These are phyloP conservation scores for Parazoanthus darwini DNA, from an alignment of 92 coral and sea anemone species.

Conservation along the genomic window DNA sequence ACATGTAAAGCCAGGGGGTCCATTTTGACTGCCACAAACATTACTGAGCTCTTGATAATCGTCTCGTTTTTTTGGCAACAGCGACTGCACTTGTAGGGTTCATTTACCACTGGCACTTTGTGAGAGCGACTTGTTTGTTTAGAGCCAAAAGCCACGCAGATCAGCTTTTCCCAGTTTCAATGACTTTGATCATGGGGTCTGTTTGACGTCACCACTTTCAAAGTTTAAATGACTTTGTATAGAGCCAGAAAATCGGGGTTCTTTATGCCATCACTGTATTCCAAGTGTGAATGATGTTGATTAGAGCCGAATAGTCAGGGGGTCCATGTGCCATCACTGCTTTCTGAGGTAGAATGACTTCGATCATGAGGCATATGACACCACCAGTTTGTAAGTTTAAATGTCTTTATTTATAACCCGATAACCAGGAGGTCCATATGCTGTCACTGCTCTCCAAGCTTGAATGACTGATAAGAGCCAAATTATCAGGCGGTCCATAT, in stretches of 20 bases:
- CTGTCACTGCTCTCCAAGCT: background rate
- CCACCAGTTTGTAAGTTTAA: background rate
- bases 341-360: background rate
- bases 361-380: background rate
- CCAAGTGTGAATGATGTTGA: too few relatives aligned
- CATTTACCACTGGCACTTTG: background rate
- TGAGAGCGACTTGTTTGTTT: background rate
- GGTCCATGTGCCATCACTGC: background rate
- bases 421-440: background rate
- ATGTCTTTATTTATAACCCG: background rate
- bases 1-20: conserved; percentile 10
- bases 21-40: background rate
- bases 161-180: background rate
- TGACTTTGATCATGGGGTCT: background rate
- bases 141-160: background rate
- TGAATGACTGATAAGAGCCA: background rate
- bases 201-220: background rate
- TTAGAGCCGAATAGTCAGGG: background rate
- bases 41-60: background rate
- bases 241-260: background rate
- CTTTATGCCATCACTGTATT: background rate
- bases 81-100: background rate
- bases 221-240: background rate
- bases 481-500: background rate
- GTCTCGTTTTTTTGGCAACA: background rate